These are phyloP conservation scores for Aldrovandia affinis DNA, from an alignment of 2,797 vertebrate genomes.

Conservation along the genomic window DNA sequence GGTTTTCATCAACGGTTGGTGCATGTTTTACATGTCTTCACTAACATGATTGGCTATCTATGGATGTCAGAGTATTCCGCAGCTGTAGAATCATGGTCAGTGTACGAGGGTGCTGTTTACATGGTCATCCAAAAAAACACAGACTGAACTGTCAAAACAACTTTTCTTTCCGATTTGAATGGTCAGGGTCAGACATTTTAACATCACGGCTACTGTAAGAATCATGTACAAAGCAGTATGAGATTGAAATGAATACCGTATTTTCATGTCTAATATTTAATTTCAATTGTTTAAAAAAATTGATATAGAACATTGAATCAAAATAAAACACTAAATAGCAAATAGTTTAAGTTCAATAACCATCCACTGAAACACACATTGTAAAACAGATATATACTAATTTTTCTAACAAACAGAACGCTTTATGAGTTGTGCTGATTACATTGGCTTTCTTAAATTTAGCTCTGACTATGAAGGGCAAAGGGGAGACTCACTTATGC, in stretches of 20 bases:
- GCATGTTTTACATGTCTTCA: slow-evolving; percentile 4
- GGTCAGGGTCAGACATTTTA: neutral
- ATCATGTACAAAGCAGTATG: neutral
- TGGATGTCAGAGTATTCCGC: neutral
- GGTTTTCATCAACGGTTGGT: slow-evolving; percentile 29
- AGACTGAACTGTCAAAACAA: neutral
- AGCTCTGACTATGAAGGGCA: neutral
- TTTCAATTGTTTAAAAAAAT: neutral
- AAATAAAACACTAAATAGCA: neutral
- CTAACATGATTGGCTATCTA: neutral
- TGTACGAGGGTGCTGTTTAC: neutral
- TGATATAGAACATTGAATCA: neutral
- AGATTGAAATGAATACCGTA: neutral
- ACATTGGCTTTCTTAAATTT: neutral
- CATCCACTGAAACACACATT: neutral
- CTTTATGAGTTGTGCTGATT: neutral
- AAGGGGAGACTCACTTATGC: neutral
- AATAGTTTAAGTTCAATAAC: neutral
- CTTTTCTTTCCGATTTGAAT: neutral
- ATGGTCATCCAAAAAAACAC: neutral
- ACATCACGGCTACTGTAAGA: neutral
- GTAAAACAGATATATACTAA: neutral
- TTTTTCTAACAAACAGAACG: neutral
- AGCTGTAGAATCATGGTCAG: neutral
- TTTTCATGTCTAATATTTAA: neutral